Evolutionary conservation across 2,113 vertebrate species (phyloP).

Genomic region (Stigmatopora argus): DNA sequence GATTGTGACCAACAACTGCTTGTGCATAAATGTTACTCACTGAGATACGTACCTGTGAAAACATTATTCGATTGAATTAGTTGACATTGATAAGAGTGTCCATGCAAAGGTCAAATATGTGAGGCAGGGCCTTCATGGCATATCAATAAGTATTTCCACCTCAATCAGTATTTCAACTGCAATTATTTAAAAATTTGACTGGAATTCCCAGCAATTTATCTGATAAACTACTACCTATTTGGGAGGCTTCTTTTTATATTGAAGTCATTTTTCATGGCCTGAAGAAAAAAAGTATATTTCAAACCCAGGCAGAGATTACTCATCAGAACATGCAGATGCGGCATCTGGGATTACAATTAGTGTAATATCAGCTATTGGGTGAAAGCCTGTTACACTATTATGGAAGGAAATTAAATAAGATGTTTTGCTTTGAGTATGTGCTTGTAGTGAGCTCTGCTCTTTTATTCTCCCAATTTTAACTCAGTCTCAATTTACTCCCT

Average conservation of each 20-base stretch:
- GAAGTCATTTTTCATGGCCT: background rate
- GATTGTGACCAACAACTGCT: constrained; percentile 24
- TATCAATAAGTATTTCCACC: background rate
- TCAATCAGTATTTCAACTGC: no score
- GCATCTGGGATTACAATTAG: constrained; percentile 55
- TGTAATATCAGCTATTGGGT: constrained; percentile 48
- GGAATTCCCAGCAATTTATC: background rate
- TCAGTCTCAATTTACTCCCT: background rate
- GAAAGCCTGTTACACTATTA: constrained; percentile 47
- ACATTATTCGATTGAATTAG: background rate
- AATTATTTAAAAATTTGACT: no score
- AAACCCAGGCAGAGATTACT: constrained; percentile 41
- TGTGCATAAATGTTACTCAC: constrained; percentile 10
- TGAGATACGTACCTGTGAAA: background rate
- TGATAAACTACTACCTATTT: background rate
- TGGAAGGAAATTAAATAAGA: constrained; percentile 34
- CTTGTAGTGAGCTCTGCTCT: constrained; percentile 1
- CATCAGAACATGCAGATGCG: constrained; percentile 40
- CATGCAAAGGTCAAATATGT: no score
- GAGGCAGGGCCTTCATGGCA: no score
- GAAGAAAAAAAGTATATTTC: constrained; percentile 12
- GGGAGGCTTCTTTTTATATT: background rate
- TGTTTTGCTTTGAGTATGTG: constrained; percentile 12
- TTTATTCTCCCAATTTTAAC: background rate
- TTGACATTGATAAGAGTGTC: no score